A percentile compares a stretch with the other conserved stretches of the same genome.
Conservation (phyloP, 2,113 vertebrate species). For the Pycnonotus jocosus region DNA sequence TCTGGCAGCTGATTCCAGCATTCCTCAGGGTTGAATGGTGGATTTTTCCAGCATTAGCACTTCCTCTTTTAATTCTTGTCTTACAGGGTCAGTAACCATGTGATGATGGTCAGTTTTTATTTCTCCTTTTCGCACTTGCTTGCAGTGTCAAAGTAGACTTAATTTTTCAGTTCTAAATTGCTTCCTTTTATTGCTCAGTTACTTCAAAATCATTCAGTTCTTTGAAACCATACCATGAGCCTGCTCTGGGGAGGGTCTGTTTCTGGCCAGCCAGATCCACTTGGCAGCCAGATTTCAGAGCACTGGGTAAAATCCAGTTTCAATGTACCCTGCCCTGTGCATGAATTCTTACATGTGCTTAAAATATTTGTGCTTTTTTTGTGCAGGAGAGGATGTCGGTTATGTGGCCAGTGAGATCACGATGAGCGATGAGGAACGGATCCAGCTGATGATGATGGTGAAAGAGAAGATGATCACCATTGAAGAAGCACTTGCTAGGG, state of each 20-base stretch:
- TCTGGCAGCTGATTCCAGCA: background rate
- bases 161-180: background rate
- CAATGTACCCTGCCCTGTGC: rapidly evolving
- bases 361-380: background rate
- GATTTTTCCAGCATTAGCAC: background rate
- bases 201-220: background rate
- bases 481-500: conserved; percentile 94
- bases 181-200: background rate
- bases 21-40: background rate
- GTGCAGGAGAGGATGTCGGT: conserved; percentile 89
- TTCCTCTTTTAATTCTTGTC: background rate
- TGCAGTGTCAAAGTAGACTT: background rate
- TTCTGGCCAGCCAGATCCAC: background rate
- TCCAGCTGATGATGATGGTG: conserved; percentile 99
- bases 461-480: conserved; percentile 99
- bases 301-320: background rate
- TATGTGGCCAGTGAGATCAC: conserved; percentile 98
- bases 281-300: background rate
- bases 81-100: background rate
- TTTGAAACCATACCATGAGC: background rate
- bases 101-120: background rate
- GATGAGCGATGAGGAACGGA: conserved; percentile 96
- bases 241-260: background rate
- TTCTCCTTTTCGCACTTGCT: background rate
- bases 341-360: rapidly evolving